Percentiles rank a stretch among this genome's conserved stretches.
Evolutionary conservation across 2,113 vertebrate genomes (phyloP).

Genomic region (Marmota monax): DNA sequence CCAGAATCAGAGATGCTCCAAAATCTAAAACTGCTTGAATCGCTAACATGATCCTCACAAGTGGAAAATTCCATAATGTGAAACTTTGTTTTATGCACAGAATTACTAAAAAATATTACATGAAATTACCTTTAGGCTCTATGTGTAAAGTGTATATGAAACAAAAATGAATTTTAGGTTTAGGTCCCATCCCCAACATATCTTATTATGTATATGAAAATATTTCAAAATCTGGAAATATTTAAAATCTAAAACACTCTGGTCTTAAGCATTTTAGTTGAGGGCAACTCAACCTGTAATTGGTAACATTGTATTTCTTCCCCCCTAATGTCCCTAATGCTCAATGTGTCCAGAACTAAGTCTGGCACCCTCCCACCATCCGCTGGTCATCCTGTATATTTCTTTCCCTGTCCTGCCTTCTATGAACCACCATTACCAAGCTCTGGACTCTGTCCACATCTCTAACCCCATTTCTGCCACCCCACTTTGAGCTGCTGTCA

Average conservation of each 20-base stretch:
- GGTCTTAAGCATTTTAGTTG: background rate
- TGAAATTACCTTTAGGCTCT: background rate
- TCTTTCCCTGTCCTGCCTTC: background rate
- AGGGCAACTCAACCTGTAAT: background rate
- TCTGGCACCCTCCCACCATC: background rate
- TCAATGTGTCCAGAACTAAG: background rate
- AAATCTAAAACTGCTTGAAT: background rate
- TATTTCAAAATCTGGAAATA: background rate
- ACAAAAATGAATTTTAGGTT: background rate
- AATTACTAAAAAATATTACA: background rate
- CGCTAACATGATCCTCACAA: background rate
- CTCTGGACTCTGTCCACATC: background rate
- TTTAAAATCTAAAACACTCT: background rate
- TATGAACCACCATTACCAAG: fast-evolving
- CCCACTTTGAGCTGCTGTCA: background rate
- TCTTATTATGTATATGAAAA: background rate
- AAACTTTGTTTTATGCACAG: background rate
- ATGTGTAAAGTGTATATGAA: background rate
- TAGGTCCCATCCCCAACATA: background rate
- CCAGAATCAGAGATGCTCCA: background rate
- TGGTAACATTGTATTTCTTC: background rate
- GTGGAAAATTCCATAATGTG: background rate
- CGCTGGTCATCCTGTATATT: background rate
- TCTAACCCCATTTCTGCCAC: background rate
- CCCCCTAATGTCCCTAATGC: background rate